Evolutionary conservation across 2,113 vertebrate genomes (phyloP).

Genomic region (Coptodon rendalli): DNA sequence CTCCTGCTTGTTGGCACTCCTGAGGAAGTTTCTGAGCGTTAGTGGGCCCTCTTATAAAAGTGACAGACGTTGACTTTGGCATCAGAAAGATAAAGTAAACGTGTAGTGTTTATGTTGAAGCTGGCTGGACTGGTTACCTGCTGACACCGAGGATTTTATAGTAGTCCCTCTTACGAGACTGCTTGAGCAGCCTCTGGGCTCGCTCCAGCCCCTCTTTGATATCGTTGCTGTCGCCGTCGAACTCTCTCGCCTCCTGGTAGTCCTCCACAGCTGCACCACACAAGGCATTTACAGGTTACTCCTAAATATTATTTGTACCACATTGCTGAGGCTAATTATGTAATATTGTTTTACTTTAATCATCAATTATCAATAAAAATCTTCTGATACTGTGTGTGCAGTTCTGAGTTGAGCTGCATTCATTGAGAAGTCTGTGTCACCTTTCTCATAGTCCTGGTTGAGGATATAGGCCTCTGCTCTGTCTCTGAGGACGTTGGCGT

Average conservation of each 20-base stretch:
- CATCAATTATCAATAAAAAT: neutral
- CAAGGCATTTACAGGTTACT: neutral
- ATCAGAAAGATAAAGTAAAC: neutral
- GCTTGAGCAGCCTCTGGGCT: slow-evolving; percentile 78
- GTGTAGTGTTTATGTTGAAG: neutral
- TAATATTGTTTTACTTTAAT: neutral
- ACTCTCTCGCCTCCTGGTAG: slow-evolving; percentile 78
- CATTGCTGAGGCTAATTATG: neutral
- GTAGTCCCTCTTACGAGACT: slow-evolving; percentile 79
- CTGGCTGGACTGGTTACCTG: slow-evolving; percentile 22
- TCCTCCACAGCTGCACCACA: slow-evolving; percentile 73
- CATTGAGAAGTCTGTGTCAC: slow-evolving; percentile 22
- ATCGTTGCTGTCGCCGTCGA: slow-evolving; percentile 72
- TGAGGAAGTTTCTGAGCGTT: neutral
- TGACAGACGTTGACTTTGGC: fast-evolving
- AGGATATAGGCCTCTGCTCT: slow-evolving; percentile 79
- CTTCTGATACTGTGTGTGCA: neutral
- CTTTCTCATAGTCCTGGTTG: slow-evolving; percentile 80
- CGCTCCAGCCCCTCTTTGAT: slow-evolving; percentile 77
- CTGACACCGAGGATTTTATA: slow-evolving; percentile 77
- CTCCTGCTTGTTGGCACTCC: slow-evolving; percentile 73
- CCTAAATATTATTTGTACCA: neutral
- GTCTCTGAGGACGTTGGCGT: slow-evolving; percentile 73
- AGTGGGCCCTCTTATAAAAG: neutral
- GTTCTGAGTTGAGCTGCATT: neutral